A percentile compares a stretch with the other conserved stretches of the same genome.
Evolutionary conservation across 1,140 invertebrate species (phyloP).

Genomic region (Bombus consobrinus): DNA sequence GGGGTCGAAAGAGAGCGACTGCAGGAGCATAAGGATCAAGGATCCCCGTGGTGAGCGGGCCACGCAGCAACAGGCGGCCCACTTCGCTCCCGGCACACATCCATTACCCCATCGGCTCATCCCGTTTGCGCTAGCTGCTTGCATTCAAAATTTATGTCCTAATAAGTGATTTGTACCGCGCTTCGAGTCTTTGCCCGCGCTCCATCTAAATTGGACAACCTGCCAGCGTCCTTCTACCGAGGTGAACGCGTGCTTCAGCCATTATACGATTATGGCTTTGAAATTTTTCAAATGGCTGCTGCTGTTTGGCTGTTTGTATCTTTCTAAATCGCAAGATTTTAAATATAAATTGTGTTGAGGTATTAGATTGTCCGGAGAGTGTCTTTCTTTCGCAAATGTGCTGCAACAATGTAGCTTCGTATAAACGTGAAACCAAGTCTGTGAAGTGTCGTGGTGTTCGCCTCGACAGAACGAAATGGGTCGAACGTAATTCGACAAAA

Average conservation of each 20-base stretch:
- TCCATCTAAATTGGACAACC: not conserved
- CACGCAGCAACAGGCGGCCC: conserved; percentile 78
- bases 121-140: conserved; percentile 69
- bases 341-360: too few species aligned
- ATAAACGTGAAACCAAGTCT: too few species aligned
- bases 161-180: conserved; percentile 70
- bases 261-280: not conserved
- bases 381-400: too few species aligned
- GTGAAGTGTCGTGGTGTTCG: too few species aligned
- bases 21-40: conserved; percentile 74
- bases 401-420: too few species aligned
- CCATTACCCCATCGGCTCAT: conserved; percentile 74
- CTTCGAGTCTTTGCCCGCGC: not conserved
- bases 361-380: too few species aligned
- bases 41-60: conserved; percentile 75
- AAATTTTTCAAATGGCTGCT: not conserved
- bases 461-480: too few species aligned
- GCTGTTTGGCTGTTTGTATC: not conserved
- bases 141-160: conserved; percentile 78
- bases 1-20: conserved; percentile 64
- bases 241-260: not conserved
- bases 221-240: not conserved
- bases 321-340: too few species aligned
- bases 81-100: conserved; percentile 75
- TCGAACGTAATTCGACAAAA: too few species aligned